Conservation (phyloP, 2,888 invertebrate species). For the Eristalinus sepulchralis region DNA sequence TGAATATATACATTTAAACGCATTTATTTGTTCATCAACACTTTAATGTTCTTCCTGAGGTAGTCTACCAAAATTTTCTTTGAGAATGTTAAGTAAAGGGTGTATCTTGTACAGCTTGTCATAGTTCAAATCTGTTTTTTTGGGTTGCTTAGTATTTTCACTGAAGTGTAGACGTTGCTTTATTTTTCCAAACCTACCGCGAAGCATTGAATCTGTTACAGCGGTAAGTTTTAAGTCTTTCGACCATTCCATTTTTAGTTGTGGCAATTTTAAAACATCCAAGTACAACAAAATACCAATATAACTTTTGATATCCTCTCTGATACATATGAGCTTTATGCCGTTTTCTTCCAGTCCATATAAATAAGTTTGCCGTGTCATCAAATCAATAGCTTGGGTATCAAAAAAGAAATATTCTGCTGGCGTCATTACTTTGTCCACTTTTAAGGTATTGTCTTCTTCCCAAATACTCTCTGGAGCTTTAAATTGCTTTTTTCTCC, state of each 20-base stretch:
- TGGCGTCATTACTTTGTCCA: neutral
- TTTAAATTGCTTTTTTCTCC: conserved; percentile 34
- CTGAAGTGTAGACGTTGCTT: neutral
- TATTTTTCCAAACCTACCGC: neutral
- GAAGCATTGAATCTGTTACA: too few species aligned
- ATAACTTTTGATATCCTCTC: conserved; percentile 24
- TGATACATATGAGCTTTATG: conserved; percentile 31
- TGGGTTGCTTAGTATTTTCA: conserved; percentile 19
- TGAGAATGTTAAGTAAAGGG: conserved; percentile 40
- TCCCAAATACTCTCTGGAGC: conserved; percentile 38
- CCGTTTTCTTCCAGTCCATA: conserved; percentile 37
- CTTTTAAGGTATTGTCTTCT: conserved; percentile 30
- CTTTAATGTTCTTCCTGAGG: conserved; percentile 19
- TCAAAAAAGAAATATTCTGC: conserved; percentile 24
- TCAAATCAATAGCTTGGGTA: conserved; percentile 29
- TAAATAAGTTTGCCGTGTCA: conserved; percentile 48
- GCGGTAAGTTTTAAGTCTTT: too few species aligned
- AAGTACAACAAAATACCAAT: neutral
- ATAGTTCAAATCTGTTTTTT: conserved; percentile 41
- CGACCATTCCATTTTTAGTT: conserved; percentile 47
- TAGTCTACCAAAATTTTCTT: conserved; percentile 26
- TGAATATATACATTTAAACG: neutral
- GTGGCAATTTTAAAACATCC: conserved; percentile 15
- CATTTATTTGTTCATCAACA: conserved; percentile 8
- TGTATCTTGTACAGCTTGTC: conserved; percentile 55